These are phyloP conservation scores for Toxotes chatareus DNA, from an alignment of 2,113 vertebrate genomes.

Conservation along the genomic window DNA sequence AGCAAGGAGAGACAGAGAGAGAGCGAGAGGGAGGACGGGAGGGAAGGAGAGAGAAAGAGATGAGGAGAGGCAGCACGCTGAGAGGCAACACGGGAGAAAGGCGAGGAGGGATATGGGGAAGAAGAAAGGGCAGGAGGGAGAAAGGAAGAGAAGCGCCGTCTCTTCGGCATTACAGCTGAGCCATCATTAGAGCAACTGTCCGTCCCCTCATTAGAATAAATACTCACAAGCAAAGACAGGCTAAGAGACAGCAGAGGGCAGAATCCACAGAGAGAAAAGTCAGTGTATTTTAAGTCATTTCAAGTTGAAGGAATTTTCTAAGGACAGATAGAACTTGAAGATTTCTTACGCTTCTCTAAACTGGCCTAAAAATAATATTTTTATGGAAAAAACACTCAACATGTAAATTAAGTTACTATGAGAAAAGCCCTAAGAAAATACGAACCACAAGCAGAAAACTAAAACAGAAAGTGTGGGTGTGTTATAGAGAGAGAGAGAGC, in stretches of 20 bases:
- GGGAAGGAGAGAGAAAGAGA: constrained; percentile 56
- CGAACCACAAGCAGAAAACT: neutral
- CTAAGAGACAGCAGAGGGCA: constrained; percentile 35
- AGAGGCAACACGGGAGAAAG: constrained; percentile 46
- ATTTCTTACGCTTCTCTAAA: neutral
- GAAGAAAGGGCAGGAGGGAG: constrained; percentile 38
- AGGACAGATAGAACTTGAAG: constrained; percentile 8
- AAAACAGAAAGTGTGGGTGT: neutral
- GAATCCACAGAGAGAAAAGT: constrained; percentile 29
- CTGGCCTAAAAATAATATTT: neutral
- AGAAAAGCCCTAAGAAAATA: constrained; percentile 30
- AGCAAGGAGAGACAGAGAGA: constrained; percentile 70
- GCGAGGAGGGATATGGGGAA: constrained; percentile 30
- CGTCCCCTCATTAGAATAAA: constrained; percentile 71
- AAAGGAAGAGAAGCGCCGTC: constrained; percentile 37
- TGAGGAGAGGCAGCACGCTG: constrained; percentile 7
- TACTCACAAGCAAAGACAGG: constrained; percentile 56
- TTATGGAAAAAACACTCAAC: neutral
- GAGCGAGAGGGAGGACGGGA: constrained; percentile 32
- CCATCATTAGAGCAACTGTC: constrained; percentile 58
- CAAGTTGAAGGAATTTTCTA: constrained; percentile 28
- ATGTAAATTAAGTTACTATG: neutral
- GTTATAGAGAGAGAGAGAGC: neutral
- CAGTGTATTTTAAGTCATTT: constrained; percentile 40
- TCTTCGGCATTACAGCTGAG: constrained; percentile 60